Conservation (phyloP, 2,797 vertebrate genomes). For the Phoxinus dragarum region DNA sequence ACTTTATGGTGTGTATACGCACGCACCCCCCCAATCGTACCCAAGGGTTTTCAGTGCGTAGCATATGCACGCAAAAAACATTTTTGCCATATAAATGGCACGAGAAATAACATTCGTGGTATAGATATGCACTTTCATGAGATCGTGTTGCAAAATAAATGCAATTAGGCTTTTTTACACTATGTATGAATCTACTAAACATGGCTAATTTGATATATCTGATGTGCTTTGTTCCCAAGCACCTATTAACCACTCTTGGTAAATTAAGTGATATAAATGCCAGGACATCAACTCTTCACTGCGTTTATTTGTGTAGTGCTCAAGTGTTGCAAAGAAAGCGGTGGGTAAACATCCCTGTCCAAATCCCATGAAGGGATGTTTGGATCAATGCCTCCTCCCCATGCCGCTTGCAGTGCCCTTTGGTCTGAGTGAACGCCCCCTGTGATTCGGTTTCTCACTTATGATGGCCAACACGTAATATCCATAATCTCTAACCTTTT, state of each 20-base stretch:
- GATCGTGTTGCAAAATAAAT: not conserved
- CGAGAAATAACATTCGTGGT: too few species aligned
- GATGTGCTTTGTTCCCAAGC: not conserved
- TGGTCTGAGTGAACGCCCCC: not conserved
- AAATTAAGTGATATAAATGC: not conserved
- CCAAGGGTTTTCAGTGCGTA: too few species aligned
- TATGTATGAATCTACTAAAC: not conserved
- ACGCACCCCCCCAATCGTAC: too few species aligned
- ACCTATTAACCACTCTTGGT: not conserved
- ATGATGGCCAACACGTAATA: not conserved
- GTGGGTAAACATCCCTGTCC: not conserved
- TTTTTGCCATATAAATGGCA: too few species aligned
- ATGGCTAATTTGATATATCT: not conserved
- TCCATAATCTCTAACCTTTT: constrained; percentile 19
- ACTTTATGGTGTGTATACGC: too few species aligned
- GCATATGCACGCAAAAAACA: too few species aligned
- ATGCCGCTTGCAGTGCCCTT: not conserved
- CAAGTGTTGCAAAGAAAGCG: not conserved
- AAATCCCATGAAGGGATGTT: not conserved
- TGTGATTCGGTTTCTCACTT: not conserved
- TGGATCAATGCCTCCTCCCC: not conserved
- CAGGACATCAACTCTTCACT: not conserved
- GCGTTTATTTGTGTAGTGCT: not conserved
- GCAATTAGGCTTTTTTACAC: not conserved
- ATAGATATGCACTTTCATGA: too few species aligned